phyloP scores from a whole-genome alignment of 2,888 invertebrate genomes.

The Papilio elwesi region DNA sequence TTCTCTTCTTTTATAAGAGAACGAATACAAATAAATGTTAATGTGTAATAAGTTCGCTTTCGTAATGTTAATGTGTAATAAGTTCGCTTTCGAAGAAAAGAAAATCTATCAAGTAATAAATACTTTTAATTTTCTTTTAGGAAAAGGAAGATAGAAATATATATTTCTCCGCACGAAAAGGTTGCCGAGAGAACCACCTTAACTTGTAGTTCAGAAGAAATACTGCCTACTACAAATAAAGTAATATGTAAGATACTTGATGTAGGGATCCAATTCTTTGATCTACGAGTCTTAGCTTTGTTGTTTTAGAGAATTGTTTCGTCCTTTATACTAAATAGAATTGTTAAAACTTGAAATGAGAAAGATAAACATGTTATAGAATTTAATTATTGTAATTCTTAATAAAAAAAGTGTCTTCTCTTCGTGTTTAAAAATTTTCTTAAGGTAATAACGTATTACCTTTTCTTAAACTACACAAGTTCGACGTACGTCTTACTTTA shows the following conservation, averaged over 20 bases:
- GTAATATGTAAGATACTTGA: constrained; percentile 28
- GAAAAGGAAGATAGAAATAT: constrained; percentile 14
- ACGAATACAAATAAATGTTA: too few species aligned
- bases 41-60: neutral
- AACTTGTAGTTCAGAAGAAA: constrained; percentile 29
- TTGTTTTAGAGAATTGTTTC: neutral
- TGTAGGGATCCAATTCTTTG: constrained; percentile 37
- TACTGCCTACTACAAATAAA: constrained; percentile 28
- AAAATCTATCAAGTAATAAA: constrained; percentile 14
- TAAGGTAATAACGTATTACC: too few species aligned
- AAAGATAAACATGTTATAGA: neutral
- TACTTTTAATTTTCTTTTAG: constrained; percentile 7
- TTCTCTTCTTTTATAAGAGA: too few species aligned
- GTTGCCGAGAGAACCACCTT: constrained; percentile 18
- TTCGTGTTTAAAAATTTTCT: too few species aligned
- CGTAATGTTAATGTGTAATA: neutral
- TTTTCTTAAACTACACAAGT: too few species aligned
- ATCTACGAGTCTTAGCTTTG: neutral
- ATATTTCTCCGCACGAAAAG: constrained; percentile 16
- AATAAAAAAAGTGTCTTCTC: too few species aligned
- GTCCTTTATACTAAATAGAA: neutral
- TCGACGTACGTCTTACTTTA: too few species aligned
- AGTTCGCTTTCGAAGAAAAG: neutral
- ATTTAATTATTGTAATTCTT: too few species aligned
- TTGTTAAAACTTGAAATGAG: neutral